A percentile compares a stretch with the other conserved stretches of the same genome.
Conservation (phyloP, 2,113 vertebrate genomes). For the Callochromis pleurospilus region DNA sequence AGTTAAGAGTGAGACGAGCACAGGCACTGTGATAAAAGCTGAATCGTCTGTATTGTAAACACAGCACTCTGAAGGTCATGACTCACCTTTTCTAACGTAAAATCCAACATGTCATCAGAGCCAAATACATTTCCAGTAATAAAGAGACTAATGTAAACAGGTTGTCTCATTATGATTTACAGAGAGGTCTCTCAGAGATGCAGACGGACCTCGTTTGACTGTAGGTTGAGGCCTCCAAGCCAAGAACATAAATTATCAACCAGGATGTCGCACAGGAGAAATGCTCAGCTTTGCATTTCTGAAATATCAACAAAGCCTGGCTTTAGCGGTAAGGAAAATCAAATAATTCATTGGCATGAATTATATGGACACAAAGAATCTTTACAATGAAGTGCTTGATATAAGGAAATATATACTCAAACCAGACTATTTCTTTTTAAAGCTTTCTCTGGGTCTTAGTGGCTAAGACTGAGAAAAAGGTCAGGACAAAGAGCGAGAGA, state of each 20-base stretch:
- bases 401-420: neutral
- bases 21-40: neutral
- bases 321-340: neutral
- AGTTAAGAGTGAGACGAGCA: neutral
- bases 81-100: neutral
- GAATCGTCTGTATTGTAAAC: neutral
- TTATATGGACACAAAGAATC: neutral
- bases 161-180: neutral
- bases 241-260: neutral
- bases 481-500: neutral
- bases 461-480: neutral
- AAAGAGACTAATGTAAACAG: neutral
- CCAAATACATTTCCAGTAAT: neutral
- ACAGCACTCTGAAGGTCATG: neutral
- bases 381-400: neutral
- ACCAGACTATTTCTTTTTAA: neutral
- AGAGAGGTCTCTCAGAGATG: neutral
- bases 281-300: neutral
- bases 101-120: neutral
- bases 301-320: constrained; percentile 27
- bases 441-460: neutral
- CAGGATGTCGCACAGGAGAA: neutral
- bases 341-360: neutral
- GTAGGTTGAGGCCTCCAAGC: neutral
- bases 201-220: neutral